These are phyloP conservation scores for Popillia japonica DNA, from an alignment of 1,140 invertebrate genomes.

Conservation along the genomic window DNA sequence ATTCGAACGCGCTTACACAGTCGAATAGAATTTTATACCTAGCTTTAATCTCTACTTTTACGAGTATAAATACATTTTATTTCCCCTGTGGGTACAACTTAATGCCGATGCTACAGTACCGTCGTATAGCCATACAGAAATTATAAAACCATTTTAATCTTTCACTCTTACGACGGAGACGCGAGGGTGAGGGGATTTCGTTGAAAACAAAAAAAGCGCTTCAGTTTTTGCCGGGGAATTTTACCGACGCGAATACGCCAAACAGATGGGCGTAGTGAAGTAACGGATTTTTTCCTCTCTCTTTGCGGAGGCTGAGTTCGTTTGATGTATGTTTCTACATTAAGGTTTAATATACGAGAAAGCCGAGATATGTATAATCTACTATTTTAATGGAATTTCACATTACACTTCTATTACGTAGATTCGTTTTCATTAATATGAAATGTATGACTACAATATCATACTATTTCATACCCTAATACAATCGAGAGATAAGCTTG, in stretches of 20 bases:
- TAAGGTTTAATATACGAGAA: slow-evolving; percentile 14
- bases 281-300: not conserved
- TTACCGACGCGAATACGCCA: slow-evolving; percentile 8
- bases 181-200: not conserved
- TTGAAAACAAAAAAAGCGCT: not conserved
- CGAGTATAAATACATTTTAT: slow-evolving; percentile 40
- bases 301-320: not conserved
- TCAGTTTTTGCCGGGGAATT: slow-evolving; percentile 15
- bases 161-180: slow-evolving; percentile 14
- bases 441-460: no score
- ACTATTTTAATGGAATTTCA: slow-evolving; percentile 6
- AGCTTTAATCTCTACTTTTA: slow-evolving; percentile 38
- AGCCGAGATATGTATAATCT: not conserved
- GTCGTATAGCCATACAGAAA: slow-evolving; percentile 33
- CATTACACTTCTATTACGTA: no score
- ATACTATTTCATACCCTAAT: no score
- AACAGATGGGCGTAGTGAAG: not conserved
- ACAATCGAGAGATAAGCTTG: no score
- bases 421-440: no score
- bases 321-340: slow-evolving; percentile 23
- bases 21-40: slow-evolving; percentile 17
- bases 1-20: not conserved
- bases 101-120: not conserved
- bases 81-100: slow-evolving; percentile 38
- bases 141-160: slow-evolving; percentile 41